phyloP scores from a whole-genome alignment of 2,888 invertebrate species.

The Tupiocoris notatus region DNA sequence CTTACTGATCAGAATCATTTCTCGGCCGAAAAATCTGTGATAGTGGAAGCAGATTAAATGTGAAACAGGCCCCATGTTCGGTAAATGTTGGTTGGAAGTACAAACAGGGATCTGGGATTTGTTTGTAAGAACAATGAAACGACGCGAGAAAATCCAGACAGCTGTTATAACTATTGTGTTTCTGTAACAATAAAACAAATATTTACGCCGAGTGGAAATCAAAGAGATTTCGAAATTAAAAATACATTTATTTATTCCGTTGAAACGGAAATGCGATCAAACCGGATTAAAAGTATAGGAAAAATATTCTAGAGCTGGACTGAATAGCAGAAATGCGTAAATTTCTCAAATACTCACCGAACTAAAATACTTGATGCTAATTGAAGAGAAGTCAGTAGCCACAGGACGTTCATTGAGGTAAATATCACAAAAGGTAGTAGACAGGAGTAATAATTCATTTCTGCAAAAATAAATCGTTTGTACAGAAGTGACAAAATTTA shows the following conservation, averaged over 20 bases:
- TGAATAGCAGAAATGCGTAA: too few relatives aligned
- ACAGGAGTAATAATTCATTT: background rate
- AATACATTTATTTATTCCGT: background rate
- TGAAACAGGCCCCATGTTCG: conserved; percentile 36
- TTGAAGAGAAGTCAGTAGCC: background rate
- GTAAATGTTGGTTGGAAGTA: conserved; percentile 40
- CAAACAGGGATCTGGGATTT: conserved; percentile 27
- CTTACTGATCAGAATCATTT: too few relatives aligned
- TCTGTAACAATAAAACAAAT: background rate
- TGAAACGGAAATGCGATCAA: too few relatives aligned
- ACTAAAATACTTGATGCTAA: background rate
- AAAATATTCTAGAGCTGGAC: too few relatives aligned
- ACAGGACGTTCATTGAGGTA: background rate
- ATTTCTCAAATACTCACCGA: too few relatives aligned
- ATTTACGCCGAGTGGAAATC: too few relatives aligned
- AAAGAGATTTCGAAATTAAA: too few relatives aligned
- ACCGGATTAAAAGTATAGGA: too few relatives aligned
- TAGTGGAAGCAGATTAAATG: conserved; percentile 43
- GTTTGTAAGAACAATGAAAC: background rate
- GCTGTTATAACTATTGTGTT: conserved; percentile 11
- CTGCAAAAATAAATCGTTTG: too few relatives aligned
- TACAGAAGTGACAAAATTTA: too few relatives aligned
- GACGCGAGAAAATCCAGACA: conserved; percentile 3
- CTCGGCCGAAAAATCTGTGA: conserved; percentile 11
- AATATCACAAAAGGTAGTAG: background rate